Conservation (phyloP, 2,888 invertebrate species). For the Brenthis ino region DNA sequence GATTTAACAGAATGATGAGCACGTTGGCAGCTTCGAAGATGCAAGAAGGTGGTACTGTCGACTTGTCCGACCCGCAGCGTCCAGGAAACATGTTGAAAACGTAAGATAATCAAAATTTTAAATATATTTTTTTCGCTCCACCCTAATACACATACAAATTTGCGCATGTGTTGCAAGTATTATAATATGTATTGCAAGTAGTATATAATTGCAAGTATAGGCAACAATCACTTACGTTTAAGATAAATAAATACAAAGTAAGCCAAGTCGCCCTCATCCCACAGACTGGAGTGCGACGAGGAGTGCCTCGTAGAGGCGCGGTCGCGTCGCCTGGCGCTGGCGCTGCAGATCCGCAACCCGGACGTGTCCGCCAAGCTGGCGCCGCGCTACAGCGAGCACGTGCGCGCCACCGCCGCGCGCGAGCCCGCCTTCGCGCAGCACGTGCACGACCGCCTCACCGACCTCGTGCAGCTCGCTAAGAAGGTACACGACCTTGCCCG, state of each 20-base stretch:
- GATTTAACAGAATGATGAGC: constrained; percentile 84
- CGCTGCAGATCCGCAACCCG: constrained; percentile 95
- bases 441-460: constrained; percentile 91
- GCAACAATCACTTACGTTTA: too few relatives aligned
- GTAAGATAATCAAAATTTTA: constrained; percentile 60
- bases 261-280: not conserved
- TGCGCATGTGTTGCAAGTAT: too few relatives aligned
- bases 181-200: too few relatives aligned
- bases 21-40: constrained; percentile 90
- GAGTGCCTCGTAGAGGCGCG: constrained; percentile 94
- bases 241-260: too few relatives aligned
- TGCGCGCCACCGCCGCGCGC: constrained; percentile 91
- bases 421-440: constrained; percentile 90
- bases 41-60: constrained; percentile 89
- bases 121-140: not conserved
- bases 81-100: constrained; percentile 82
- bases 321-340: constrained; percentile 93
- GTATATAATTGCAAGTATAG: too few relatives aligned
- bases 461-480: constrained; percentile 93
- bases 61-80: constrained; percentile 87
- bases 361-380: constrained; percentile 90
- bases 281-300: constrained; percentile 94
- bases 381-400: constrained; percentile 93
- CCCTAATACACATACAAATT: not conserved
- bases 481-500: constrained; percentile 76